Base-by-base conservation (phyloP, 2,888 invertebrate species). In the Zygaena filipendulae region DNA sequence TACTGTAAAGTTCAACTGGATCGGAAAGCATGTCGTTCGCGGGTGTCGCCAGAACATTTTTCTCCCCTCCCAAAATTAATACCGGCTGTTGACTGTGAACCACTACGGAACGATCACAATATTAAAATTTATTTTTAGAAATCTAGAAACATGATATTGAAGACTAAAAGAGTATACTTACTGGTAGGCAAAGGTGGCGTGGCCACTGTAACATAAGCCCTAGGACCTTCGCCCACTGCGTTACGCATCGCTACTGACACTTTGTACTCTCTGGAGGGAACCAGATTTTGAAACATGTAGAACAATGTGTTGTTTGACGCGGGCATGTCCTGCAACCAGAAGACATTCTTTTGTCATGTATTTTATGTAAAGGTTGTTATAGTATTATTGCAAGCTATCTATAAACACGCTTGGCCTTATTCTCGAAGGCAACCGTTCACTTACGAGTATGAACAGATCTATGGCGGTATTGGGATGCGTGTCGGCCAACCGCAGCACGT, bases 171-270 rank as follows among this genome's bases (percentile, higher is more conserved):
- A n/a, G n/a, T n/a, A 11, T 24, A 52, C 74, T 61, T 71, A 89
- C 88, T 84, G 43, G 82, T 81, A 21, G 86, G 84, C 59, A 85
- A 80, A 5, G 85, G 80, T 2, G 87, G 86, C 1, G 92, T 92
- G 3, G 84, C 82, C 8, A 91, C 84, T 28, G 74, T 72, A 6
- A 83, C 82, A 28, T 71, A 71, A 1, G 87, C 86, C 3, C 84
- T 66, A 1, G 93, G 93, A 2, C 95, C 92, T 46, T 88, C 87
- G 2, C 94, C 94, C 14, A 87, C 84, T 2, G 84, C 84, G 53
- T 94, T 94, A 39, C 88, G 81, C 87, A 92, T 92, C 2, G 87
- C 84, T 11, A 94, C 83, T 8, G 87, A 85, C n/a, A 94, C 82
- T 4, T 85, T 85, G 54, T 93, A 95, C 48, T 87, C 88, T 11